Base-by-base conservation (phyloP, 1,140 invertebrate genomes). In the Adoxophyes honmai region DNA sequence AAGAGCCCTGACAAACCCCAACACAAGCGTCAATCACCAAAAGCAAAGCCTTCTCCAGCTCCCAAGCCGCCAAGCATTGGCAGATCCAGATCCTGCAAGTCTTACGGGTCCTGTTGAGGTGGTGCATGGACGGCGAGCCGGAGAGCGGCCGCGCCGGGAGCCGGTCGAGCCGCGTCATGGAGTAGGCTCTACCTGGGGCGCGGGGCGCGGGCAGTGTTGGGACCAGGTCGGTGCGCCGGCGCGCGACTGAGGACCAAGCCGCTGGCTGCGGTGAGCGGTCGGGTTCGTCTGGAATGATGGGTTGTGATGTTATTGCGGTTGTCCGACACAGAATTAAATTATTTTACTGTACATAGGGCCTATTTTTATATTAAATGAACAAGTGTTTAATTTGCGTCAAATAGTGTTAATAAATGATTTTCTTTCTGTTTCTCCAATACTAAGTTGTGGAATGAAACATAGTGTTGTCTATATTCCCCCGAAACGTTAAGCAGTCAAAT, bases 121-220 rank as follows among this genome's bases (percentile, higher is more conserved):
- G 81, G 39, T 78, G 78, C 75, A 77, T 68, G 52, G 77, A 75
- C 4, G 81, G 81, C 69, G 92, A 90, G 68, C 91, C 91, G 62
- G 67, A 67, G 57, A 75, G 62, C 51, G 73, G 72, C 10, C 75
- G 71, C 73, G 94, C 90, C 55, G 95, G 95, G 86, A 96, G 90
- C 77, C 94, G 93, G 91, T 97, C 96, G 90, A 97, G 92, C 73
- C 96, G 93, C 72, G 95, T 95, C 95, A 97, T 96, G 77, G 96
- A 97, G 90, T 95, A 95, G 72, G 96, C 95, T 92, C 96, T 96
- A 94, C 94, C 94, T 95, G 91, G 89, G 73, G 94, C 92, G 64
- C 93, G 91, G 48, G 92, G 92, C 65, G 94, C 94, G 55, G 96
- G 95, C 85, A 96, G 93, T 64, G 96, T 97, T 59, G 96, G 96